These are phyloP conservation scores for Talpa occidentalis DNA, from an alignment of 2,113 vertebrate genomes.

Conservation along the genomic window DNA sequence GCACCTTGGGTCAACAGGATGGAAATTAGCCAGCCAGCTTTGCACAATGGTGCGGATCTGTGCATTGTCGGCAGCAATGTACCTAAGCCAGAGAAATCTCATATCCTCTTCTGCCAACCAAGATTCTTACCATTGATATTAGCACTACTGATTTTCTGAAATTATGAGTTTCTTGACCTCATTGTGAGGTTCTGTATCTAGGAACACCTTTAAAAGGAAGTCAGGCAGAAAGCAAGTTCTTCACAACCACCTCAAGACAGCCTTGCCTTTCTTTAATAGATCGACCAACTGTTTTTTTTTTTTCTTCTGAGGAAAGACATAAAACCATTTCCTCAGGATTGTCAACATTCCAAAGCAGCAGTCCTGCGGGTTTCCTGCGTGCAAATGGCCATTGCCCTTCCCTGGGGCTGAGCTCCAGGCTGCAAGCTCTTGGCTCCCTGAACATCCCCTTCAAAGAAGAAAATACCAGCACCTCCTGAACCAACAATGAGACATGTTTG, in stretches of 20 bases:
- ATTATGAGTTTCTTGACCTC: background rate
- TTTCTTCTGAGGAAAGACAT: background rate
- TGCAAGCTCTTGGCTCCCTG: constrained; percentile 82
- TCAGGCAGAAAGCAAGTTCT: background rate
- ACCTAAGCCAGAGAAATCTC: background rate
- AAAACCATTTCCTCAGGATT: constrained; percentile 33
- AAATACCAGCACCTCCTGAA: constrained; percentile 88
- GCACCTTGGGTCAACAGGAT: too few relatives aligned
- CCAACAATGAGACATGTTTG: constrained; percentile 89
- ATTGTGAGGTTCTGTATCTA: background rate
- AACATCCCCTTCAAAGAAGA: constrained; percentile 84
- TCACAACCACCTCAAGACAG: background rate
- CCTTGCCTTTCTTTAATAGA: background rate
- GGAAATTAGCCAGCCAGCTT: too few relatives aligned
- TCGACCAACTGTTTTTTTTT: background rate
- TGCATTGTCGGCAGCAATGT: too few relatives aligned
- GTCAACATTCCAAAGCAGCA: constrained; percentile 75
- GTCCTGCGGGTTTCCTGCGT: constrained; percentile 53
- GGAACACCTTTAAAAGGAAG: constrained; percentile 1
- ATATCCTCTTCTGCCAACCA: background rate
- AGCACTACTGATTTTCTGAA: constrained; percentile 12
- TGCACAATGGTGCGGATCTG: too few relatives aligned
- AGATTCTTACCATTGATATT: background rate
- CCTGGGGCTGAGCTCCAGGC: constrained; percentile 63
- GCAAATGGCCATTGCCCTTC: constrained; percentile 65